Base-by-base conservation (phyloP, 1,140 invertebrate genomes). In the Helicorthomorpha holstii region DNA sequence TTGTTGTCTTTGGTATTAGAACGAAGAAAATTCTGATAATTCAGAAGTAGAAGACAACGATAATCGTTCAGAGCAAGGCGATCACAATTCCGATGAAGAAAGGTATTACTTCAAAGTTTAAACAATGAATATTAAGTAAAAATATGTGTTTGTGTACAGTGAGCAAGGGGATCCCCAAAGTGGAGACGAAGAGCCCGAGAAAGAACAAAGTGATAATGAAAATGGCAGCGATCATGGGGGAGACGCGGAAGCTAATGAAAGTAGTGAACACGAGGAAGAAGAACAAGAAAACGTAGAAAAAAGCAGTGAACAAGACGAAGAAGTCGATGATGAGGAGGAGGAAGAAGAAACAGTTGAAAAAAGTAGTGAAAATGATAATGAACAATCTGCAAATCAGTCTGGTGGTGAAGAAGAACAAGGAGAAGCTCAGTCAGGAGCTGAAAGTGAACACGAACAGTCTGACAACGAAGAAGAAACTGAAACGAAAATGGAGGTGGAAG, bases 391-490 rank as follows among this genome's bases (percentile, higher is more conserved):
- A 41, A 41, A 41, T 41, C 38, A 41, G 19, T 12, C 38, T 41
- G 38, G 19, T 41, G 38, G 12, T 12, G 38, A 41, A 19, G 38
- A 41, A 41, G 38, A 41, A 41, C 12, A 12, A 19, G 38, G 38
- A 12, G 29, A 52, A 29, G 45, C 7, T 14, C 45, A 22, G 12
- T 57, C 56, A 22, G 63, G 57, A 44, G 61, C 62, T 34, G 61
- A 61, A 52, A 57, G 58, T 49, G 55, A 57, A 14, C 29, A 57
- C 26, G 43, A 27, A 22, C 26, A 50, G 10, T 42, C 52, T 46
- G 49, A 43, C 16, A 48, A 42, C 3, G 34, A 43, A 34, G 27
- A 47, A 56, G 41, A 49, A 21, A 44, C 55, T 22, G 47, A 47
- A 29, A 46, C 54, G 34, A 58, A 59, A 4, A 56, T 56, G 19